Evolutionary conservation across 1,140 invertebrate genomes (phyloP).

Genomic region (Drosophila mayri): DNA sequence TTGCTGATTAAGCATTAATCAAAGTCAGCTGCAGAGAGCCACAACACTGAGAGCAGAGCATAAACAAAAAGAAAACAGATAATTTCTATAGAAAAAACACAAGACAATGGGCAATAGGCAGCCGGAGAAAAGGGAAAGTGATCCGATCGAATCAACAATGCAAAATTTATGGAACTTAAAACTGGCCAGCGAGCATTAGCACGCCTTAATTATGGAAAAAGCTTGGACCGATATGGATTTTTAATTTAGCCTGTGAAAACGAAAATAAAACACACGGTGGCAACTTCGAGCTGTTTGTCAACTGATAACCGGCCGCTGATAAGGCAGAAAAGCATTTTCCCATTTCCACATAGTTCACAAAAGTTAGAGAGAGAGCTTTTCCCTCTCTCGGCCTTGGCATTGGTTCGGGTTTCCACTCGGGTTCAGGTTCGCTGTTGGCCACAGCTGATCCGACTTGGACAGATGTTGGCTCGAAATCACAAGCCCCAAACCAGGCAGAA

Average conservation of each 20-base stretch:
- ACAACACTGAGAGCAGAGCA: constrained; percentile 15
- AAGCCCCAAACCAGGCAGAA: constrained; percentile 3
- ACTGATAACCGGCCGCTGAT: constrained; percentile 67
- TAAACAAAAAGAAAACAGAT: constrained; percentile 30
- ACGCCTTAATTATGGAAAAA: constrained; percentile 64
- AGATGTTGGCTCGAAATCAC: constrained; percentile 17
- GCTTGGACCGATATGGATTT: constrained; percentile 65
- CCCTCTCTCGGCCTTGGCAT: constrained; percentile 66
- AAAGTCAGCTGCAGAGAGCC: constrained; percentile 42
- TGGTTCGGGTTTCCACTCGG: constrained; percentile 26
- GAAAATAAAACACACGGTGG: constrained; percentile 41
- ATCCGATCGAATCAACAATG: constrained; percentile 29
- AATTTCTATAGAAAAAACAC: constrained; percentile 17
- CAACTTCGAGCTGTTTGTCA: constrained; percentile 38
- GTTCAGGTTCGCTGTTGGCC: constrained; percentile 28
- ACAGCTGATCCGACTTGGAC: constrained; percentile 34
- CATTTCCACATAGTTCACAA: constrained; percentile 5
- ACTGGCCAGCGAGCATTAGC: constrained; percentile 13
- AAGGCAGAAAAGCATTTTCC: constrained; percentile 31
- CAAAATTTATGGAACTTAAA: constrained; percentile 35
- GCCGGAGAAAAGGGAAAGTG: constrained; percentile 64
- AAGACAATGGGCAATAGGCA: constrained; percentile 28
- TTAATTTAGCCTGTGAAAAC: constrained; percentile 53
- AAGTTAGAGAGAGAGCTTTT: constrained; percentile 30
- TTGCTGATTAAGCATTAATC: constrained; percentile 82